phyloP scores from a whole-genome alignment of 2,888 invertebrate genomes.

The Eupithecia tripunctaria region DNA sequence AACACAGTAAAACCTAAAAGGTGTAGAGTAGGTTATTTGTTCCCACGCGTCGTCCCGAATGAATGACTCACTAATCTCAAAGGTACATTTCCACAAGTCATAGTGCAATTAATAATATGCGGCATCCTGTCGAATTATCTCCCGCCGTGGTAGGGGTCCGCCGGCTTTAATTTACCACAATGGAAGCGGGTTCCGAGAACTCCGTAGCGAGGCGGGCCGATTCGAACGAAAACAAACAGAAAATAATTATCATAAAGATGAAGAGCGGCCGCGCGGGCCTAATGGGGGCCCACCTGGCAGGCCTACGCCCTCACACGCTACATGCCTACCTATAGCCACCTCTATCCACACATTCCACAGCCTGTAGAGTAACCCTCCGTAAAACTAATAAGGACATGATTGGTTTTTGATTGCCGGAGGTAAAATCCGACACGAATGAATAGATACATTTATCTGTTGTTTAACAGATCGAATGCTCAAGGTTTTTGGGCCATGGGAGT shows the following conservation, averaged over 20 bases:
- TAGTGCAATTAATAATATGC: slow-evolving; percentile 85
- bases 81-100: slow-evolving; percentile 84
- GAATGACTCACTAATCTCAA: slow-evolving; percentile 83
- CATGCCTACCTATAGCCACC: slow-evolving; percentile 24
- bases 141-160: slow-evolving; percentile 83
- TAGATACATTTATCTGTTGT: slow-evolving; percentile 32
- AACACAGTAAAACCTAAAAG: slow-evolving; percentile 45
- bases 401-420: slow-evolving; percentile 64
- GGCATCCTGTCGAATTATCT: slow-evolving; percentile 85
- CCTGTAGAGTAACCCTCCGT: slow-evolving; percentile 47
- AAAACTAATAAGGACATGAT: slow-evolving; percentile 63
- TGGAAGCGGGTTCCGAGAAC: slow-evolving; percentile 83
- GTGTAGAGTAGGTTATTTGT: slow-evolving; percentile 57
- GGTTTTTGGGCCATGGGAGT: slow-evolving; percentile 16
- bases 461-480: slow-evolving; percentile 29
- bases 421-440: slow-evolving; percentile 42
- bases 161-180: slow-evolving; percentile 85
- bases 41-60: slow-evolving; percentile 80
- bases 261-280: slow-evolving; percentile 83
- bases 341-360: slow-evolving; percentile 28
- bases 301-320: slow-evolving; percentile 56
- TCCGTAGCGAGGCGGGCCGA: slow-evolving; percentile 79
- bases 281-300: slow-evolving; percentile 82
- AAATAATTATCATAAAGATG: slow-evolving; percentile 85
- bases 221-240: slow-evolving; percentile 84